Percentiles rank a stretch among this genome's conserved stretches.
Conservation (phyloP, 2,113 vertebrate genomes). For the Urocolius indicus region DNA sequence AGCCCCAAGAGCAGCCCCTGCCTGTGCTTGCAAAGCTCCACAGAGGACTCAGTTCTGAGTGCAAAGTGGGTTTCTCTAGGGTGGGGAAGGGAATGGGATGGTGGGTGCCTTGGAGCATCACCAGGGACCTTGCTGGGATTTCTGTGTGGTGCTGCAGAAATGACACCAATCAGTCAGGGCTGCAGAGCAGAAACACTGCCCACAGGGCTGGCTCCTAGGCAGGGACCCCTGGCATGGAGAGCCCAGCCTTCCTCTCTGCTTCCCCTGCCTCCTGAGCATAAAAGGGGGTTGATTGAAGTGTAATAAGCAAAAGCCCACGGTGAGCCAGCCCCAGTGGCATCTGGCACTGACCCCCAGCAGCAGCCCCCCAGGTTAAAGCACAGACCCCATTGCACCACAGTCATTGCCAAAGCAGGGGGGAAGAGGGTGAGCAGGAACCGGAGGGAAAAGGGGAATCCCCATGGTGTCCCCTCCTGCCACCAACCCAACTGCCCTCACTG, state of each 20-base stretch:
- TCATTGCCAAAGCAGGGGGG: background rate
- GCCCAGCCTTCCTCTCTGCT: background rate
- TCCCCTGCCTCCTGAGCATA: accelerated
- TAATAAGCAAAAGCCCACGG: background rate
- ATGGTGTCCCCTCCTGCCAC: background rate
- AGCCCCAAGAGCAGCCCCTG: background rate
- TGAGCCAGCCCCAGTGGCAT: background rate
- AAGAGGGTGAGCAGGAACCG: background rate
- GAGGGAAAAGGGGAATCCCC: background rate
- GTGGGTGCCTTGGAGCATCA: background rate
- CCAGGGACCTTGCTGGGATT: accelerated
- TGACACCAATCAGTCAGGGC: background rate
- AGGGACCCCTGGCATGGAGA: background rate
- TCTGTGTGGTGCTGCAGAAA: background rate
- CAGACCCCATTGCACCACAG: background rate
- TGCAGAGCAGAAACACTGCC: background rate
- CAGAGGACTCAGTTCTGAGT: background rate
- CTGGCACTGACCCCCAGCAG: conserved; percentile 42
- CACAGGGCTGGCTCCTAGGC: background rate
- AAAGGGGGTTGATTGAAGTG: conserved; percentile 1
- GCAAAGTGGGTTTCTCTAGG: background rate
- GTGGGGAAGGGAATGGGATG: background rate
- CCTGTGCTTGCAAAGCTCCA: background rate
- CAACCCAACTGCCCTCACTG: accelerated
- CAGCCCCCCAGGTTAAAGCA: background rate